Evolutionary conservation across 2,797 vertebrate species (phyloP).

Genomic region (Rhynchonycteris naso): DNA sequence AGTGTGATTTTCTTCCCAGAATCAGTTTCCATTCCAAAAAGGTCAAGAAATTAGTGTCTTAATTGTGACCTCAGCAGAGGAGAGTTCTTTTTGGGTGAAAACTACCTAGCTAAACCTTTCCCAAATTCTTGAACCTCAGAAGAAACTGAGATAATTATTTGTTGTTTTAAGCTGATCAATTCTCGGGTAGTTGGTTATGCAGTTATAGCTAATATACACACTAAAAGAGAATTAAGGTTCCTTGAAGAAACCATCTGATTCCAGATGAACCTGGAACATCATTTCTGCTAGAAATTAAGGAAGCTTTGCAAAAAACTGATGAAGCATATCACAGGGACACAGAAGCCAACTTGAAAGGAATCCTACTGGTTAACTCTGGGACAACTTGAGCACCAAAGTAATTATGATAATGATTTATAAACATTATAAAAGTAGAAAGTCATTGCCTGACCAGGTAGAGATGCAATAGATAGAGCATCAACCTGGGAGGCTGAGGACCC

Average conservation of each 20-base stretch:
- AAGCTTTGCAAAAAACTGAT: not conserved
- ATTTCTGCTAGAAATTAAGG: not conserved
- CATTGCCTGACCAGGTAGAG: no score
- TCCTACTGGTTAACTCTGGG: not conserved
- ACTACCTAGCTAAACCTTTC: not conserved
- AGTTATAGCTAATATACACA: not conserved
- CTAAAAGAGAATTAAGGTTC: not conserved
- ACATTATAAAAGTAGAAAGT: not conserved
- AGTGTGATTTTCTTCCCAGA: not conserved
- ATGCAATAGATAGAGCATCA: no score
- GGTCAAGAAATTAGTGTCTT: not conserved
- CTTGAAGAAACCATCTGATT: conserved; percentile 2
- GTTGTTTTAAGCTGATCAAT: not conserved
- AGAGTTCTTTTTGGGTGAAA: not conserved
- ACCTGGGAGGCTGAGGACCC: no score
- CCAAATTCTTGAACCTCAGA: not conserved
- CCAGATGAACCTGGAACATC: not conserved
- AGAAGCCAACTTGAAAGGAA: not conserved
- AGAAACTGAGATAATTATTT: not conserved
- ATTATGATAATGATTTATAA: not conserved
- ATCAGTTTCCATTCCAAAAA: not conserved
- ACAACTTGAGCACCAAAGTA: not conserved
- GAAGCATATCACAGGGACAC: not conserved
- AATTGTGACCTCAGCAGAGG: not conserved
- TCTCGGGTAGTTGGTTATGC: not conserved